Conservation (phyloP, 2,888 invertebrate genomes). For the Drosophila engyochracea region DNA sequence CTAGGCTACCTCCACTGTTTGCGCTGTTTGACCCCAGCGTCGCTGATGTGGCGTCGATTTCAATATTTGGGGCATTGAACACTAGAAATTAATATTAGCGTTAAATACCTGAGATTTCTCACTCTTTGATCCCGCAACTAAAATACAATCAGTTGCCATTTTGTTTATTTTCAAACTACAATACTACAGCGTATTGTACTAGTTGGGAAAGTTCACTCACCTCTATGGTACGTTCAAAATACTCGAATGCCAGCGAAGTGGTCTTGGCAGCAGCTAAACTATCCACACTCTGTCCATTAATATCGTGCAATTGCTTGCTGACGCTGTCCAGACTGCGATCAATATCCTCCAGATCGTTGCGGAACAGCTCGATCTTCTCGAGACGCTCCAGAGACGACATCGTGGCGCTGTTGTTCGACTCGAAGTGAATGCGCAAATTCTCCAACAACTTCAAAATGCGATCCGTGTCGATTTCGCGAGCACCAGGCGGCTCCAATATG, state of each 20-base stretch:
- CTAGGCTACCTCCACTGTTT: slow-evolving; percentile 74
- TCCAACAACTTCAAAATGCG: slow-evolving; percentile 89
- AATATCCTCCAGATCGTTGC: slow-evolving; percentile 89
- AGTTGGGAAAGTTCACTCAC: slow-evolving; percentile 85
- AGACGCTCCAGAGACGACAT: slow-evolving; percentile 89
- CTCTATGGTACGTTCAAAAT: slow-evolving; percentile 92
- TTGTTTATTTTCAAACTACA: slow-evolving; percentile 4
- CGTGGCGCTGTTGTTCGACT: slow-evolving; percentile 87
- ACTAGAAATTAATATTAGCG: slow-evolving; percentile 67
- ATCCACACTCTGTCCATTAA: slow-evolving; percentile 90
- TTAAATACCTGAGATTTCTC: slow-evolving; percentile 12
- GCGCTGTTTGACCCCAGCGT: slow-evolving; percentile 79
- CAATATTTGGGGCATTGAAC: slow-evolving; percentile 81
- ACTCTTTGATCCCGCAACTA: not conserved
- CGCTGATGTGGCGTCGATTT: slow-evolving; percentile 80
- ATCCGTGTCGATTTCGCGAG: slow-evolving; percentile 89
- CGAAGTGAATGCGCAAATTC: slow-evolving; percentile 88
- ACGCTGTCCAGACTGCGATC: slow-evolving; percentile 90
- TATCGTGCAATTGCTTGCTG: slow-evolving; percentile 88
- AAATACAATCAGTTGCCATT: not conserved
- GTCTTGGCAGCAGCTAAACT: slow-evolving; percentile 90
- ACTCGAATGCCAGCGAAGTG: slow-evolving; percentile 89
- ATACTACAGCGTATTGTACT: not conserved
- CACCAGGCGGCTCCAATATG: slow-evolving; percentile 89
- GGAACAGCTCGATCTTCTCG: slow-evolving; percentile 89